These are phyloP conservation scores for Meriones unguiculatus DNA, from an alignment of 2,113 vertebrate species.

Conservation along the genomic window DNA sequence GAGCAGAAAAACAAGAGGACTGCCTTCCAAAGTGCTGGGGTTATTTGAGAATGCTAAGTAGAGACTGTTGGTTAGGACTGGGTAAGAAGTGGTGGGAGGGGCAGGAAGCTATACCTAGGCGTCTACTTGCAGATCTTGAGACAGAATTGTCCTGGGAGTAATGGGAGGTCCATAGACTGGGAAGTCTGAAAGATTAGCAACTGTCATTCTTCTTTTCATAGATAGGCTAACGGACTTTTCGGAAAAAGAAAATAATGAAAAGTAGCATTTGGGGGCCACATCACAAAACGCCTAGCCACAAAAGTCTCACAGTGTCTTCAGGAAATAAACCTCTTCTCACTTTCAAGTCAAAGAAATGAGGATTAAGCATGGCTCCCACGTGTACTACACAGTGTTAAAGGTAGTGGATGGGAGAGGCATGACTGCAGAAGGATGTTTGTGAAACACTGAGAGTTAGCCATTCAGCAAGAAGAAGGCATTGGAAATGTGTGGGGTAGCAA, in stretches of 20 bases:
- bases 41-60: not conserved
- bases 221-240: not conserved
- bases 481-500: too few relatives aligned
- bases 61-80: not conserved
- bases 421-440: not conserved
- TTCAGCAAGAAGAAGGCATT: too few relatives aligned
- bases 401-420: fast-evolving
- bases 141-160: not conserved
- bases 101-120: not conserved
- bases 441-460: not conserved
- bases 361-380: not conserved
- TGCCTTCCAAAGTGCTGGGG: not conserved
- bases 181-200: not conserved
- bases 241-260: slow-evolving; percentile 47
- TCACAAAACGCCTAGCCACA: not conserved
- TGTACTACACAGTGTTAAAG: not conserved
- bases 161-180: not conserved
- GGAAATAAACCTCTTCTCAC: not conserved
- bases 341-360: not conserved
- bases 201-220: not conserved
- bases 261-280: not conserved
- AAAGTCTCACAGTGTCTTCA: not conserved
- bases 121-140: not conserved
- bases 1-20: not conserved
- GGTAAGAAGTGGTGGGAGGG: fast-evolving